Evolutionary conservation across 2,888 invertebrate species (phyloP).

Genomic region (Diaphora mendica): DNA sequence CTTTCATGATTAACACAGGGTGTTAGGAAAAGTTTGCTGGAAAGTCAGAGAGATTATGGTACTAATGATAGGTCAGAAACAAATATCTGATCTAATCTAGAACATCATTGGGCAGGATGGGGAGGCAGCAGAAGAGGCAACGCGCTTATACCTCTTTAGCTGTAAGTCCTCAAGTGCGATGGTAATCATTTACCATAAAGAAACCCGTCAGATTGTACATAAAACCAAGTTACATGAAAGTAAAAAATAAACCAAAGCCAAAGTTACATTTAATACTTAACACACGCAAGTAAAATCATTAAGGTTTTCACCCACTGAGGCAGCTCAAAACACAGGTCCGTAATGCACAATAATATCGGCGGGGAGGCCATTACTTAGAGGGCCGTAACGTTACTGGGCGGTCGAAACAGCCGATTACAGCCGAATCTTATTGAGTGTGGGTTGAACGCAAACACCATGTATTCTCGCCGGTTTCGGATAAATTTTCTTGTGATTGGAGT

Average conservation of each 20-base stretch:
- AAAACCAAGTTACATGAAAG: neutral
- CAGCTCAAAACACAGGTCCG: conserved; percentile 18
- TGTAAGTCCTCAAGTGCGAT: too few relatives aligned
- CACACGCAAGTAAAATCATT: conserved; percentile 4
- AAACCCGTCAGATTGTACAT: neutral
- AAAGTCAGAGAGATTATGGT: too few relatives aligned
- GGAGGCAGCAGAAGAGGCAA: too few relatives aligned
- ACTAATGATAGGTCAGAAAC: too few relatives aligned
- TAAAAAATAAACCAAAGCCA: conserved; percentile 7
- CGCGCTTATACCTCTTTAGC: too few relatives aligned
- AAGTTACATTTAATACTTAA: conserved; percentile 1
- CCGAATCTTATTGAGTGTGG: conserved; percentile 42
- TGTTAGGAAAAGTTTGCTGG: too few relatives aligned
- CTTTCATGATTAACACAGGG: too few relatives aligned
- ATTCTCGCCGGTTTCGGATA: conserved; percentile 46
- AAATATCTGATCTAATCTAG: too few relatives aligned
- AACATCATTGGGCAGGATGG: too few relatives aligned
- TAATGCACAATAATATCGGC: conserved; percentile 26
- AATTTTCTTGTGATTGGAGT: conserved; percentile 17
- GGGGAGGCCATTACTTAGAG: conserved; percentile 34
- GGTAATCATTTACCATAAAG: neutral
- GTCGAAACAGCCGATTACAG: conserved; percentile 52
- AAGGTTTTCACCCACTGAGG: conserved; percentile 13
- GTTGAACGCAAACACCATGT: conserved; percentile 54
- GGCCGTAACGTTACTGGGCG: conserved; percentile 38